Evolutionary conservation across 2,113 vertebrate species (phyloP).

Genomic region (Lipotes vexillifer): DNA sequence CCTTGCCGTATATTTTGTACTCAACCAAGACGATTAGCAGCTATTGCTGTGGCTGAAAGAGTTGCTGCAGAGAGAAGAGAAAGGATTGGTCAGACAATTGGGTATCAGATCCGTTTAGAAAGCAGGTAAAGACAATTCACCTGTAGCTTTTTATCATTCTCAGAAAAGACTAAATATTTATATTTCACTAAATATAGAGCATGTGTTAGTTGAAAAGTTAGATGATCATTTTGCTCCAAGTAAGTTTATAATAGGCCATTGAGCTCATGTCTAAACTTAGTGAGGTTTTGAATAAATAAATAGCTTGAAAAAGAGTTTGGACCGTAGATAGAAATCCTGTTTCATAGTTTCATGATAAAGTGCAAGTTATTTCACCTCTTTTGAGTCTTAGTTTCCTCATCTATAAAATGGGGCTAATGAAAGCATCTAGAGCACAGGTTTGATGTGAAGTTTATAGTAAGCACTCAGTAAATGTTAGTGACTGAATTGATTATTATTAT

Average conservation of each 20-base stretch:
- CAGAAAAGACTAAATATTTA: background rate
- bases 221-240: conserved; percentile 2
- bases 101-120: conserved; percentile 95
- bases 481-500: background rate
- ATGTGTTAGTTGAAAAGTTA: background rate
- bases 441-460: background rate
- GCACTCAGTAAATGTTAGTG: background rate
- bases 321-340: background rate
- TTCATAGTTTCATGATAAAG: conserved; percentile 6
- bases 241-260: background rate
- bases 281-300: conserved; percentile 33
- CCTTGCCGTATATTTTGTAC: conserved; percentile 96
- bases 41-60: conserved; percentile 93
- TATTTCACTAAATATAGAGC: background rate
- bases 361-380: background rate
- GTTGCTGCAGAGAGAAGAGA: conserved; percentile 95
- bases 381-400: background rate
- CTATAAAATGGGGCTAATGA: background rate
- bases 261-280: background rate
- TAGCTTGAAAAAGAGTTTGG: background rate
- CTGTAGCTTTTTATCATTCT: background rate
- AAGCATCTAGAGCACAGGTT: background rate
- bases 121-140: conserved; percentile 86
- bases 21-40: conserved; percentile 92
- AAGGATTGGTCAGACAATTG: conserved; percentile 91